These are phyloP conservation scores for Gorsachius goisagi DNA, from an alignment of 2,113 vertebrate species.

Conservation along the genomic window DNA sequence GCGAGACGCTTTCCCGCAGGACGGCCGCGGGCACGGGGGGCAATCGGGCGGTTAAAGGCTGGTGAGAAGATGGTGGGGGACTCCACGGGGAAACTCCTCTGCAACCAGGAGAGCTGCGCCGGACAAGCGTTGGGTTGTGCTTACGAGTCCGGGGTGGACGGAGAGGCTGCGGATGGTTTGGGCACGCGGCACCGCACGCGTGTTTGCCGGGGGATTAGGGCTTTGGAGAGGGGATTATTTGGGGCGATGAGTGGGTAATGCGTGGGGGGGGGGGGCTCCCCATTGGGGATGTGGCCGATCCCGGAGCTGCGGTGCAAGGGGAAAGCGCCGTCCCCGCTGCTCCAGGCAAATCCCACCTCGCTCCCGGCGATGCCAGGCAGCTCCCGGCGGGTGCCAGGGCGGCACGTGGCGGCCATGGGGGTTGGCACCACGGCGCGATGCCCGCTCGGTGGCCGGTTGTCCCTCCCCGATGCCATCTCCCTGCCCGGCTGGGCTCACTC, in stretches of 20 bases:
- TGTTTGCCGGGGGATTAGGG: neutral
- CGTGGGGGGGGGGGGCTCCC: neutral
- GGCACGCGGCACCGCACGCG: accelerated
- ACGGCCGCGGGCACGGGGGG: accelerated
- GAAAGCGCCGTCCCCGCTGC: accelerated
- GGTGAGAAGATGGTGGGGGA: neutral
- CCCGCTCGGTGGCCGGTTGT: neutral
- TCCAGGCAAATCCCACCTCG: neutral
- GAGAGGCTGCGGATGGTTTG: neutral
- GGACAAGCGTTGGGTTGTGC: neutral
- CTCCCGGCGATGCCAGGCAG: neutral
- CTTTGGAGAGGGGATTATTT: neutral
- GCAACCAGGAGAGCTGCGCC: neutral
- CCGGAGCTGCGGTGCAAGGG: neutral
- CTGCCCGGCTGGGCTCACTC: accelerated
- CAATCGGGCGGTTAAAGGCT: accelerated
- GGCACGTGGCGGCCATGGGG: neutral
- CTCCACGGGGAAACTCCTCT: neutral
- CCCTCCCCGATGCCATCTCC: neutral
- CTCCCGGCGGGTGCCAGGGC: accelerated
- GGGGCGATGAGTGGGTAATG: accelerated
- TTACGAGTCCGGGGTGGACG: neutral
- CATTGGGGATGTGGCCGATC: accelerated
- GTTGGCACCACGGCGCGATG: accelerated
- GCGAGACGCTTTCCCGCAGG: accelerated